Conservation (phyloP, 2,797 vertebrate species). For the Parauchenoglanis ngamensis region DNA sequence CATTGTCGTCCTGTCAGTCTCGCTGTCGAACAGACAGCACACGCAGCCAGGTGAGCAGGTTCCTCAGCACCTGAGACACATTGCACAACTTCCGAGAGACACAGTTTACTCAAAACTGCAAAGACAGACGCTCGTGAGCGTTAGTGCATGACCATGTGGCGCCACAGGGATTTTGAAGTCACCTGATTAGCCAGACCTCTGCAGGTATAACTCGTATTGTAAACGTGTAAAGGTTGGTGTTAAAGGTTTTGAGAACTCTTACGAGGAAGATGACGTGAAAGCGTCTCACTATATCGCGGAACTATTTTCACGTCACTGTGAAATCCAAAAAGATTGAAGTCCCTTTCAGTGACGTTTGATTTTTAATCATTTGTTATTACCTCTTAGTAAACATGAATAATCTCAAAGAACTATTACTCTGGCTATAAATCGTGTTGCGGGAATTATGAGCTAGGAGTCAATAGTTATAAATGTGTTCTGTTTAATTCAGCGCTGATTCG, state of each 20-base stretch:
- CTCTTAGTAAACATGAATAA: background rate
- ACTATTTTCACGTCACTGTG: background rate
- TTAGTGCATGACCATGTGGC: constrained; percentile 11
- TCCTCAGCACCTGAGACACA: constrained; percentile 58
- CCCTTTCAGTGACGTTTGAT: background rate
- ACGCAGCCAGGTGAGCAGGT: constrained; percentile 70
- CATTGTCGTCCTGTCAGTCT: constrained; percentile 32
- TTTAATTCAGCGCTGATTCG: background rate
- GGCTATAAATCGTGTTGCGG: no score
- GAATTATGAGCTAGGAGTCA: no score
- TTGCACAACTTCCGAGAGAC: constrained; percentile 32
- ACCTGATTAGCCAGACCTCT: background rate
- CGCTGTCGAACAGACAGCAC: background rate
- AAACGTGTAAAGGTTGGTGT: background rate
- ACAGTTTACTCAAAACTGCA: constrained; percentile 3
- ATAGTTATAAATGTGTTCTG: no score
- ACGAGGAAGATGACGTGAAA: no score
- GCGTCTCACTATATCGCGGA: no score
- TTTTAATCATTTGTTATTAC: background rate
- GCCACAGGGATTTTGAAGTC: constrained; percentile 24
- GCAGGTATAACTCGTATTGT: constrained; percentile 18
- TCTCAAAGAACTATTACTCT: background rate
- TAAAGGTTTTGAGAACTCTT: no score
- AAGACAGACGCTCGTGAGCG: background rate
- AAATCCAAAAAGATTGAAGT: background rate